Evolutionary conservation across 2,888 invertebrate genomes (phyloP).

Genomic region (Philereme vetulata): DNA sequence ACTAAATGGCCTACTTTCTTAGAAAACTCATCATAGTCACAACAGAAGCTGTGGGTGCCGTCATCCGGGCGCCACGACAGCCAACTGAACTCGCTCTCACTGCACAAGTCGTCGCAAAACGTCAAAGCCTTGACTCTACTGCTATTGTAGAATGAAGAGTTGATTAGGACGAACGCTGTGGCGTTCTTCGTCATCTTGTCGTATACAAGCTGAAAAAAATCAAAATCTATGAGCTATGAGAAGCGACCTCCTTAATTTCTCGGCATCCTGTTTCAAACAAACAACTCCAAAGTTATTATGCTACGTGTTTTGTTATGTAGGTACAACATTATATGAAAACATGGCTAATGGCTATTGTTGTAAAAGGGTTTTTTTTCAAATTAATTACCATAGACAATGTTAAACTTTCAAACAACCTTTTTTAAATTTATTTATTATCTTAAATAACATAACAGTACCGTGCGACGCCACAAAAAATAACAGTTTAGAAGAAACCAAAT

Average conservation of each 20-base stretch:
- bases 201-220: constrained; percentile 62
- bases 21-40: constrained; percentile 59
- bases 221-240: neutral
- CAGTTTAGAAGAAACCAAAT: no score
- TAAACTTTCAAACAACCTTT: no score
- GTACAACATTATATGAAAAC: neutral
- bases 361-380: no score
- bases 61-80: constrained; percentile 66
- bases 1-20: constrained; percentile 48
- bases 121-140: constrained; percentile 45
- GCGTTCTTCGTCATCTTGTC: constrained; percentile 54
- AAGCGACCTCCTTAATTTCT: neutral
- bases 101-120: constrained; percentile 67
- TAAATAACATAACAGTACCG: no score
- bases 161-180: constrained; percentile 65
- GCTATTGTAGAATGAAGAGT: constrained; percentile 63
- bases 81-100: constrained; percentile 57
- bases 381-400: no score
- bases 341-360: no score
- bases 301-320: neutral
- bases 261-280: no score
- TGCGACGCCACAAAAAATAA: no score
- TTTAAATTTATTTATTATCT: no score
- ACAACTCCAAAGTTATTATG: no score
- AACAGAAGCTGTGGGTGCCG: constrained; percentile 71